phyloP scores from a whole-genome alignment of 1,140 invertebrate species.

The Planococcus citri region DNA sequence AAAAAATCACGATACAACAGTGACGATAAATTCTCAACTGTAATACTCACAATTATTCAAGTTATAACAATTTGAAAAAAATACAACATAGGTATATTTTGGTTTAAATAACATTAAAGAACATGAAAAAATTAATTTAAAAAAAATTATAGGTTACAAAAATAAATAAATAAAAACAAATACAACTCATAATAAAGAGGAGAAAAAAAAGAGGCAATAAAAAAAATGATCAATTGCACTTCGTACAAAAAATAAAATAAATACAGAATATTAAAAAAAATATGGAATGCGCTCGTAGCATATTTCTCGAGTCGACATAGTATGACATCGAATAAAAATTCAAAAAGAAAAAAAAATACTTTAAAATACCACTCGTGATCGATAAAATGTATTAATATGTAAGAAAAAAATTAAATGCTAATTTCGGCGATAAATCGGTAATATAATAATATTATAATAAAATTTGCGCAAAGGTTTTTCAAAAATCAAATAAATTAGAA shows the following conservation, averaged over 20 bases:
- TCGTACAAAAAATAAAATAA: neutral
- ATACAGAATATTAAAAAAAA: neutral
- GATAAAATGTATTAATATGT: neutral
- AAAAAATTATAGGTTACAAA: neutral
- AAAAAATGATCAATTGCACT: neutral
- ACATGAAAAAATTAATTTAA: neutral
- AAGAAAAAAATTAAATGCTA: neutral
- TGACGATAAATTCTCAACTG: neutral
- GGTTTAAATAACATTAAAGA: neutral
- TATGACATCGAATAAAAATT: neutral
- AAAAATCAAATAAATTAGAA: no score
- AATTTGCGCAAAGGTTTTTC: neutral
- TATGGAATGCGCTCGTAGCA: neutral
- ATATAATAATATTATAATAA: neutral
- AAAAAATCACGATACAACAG: slow-evolving; percentile 6
- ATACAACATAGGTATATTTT: neutral
- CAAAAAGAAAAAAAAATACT: neutral
- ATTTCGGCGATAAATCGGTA: neutral
- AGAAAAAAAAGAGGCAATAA: neutral
- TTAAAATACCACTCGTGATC: neutral
- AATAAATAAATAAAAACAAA: slow-evolving; percentile 15
- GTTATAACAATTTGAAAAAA: neutral
- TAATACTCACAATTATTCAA: neutral
- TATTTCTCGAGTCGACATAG: neutral
- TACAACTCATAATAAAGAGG: neutral